Percentiles rank a stretch among this genome's conserved stretches.
phyloP scores from a whole-genome alignment of 1,140 invertebrate genomes.

The Metopolophium dirhodum region DNA sequence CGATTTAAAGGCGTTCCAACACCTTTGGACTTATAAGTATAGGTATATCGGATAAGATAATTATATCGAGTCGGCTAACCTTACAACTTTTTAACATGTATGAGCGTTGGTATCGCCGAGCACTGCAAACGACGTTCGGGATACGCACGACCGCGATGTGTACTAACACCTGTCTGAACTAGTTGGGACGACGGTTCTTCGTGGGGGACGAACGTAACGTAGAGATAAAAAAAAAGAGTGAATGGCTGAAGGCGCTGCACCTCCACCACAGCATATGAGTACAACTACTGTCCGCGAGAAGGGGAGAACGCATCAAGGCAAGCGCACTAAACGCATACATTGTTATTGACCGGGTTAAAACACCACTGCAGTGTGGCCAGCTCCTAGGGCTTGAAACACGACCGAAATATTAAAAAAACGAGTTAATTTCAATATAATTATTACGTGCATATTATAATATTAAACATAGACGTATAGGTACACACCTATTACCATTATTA shows the following conservation, averaged over 20 bases:
- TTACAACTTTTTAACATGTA: neutral
- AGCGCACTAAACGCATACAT: slow-evolving; percentile 39
- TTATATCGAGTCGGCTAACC: neutral
- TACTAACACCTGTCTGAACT: slow-evolving; percentile 33
- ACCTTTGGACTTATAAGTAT: neutral
- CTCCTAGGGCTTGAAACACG: slow-evolving; percentile 29
- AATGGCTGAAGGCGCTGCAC: neutral
- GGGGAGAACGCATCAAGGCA: slow-evolving; percentile 49
- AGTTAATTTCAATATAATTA: slow-evolving; percentile 1
- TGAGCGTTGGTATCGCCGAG: neutral
- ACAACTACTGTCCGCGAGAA: neutral
- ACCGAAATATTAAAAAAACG: neutral
- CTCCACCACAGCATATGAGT: neutral
- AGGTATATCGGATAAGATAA: neutral
- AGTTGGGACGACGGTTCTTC: neutral
- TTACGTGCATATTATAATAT: neutral
- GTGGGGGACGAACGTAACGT: neutral
- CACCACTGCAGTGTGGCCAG: slow-evolving; percentile 47
- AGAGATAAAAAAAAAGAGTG: slow-evolving; percentile 25
- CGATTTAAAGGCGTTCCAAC: neutral
- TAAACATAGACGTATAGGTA: neutral
- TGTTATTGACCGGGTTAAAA: slow-evolving; percentile 55
- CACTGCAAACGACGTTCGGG: neutral
- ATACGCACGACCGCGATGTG: neutral
- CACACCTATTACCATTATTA: neutral